Conservation (phyloP, 2,113 vertebrate species). For the cattle (Bos taurus) region ARS-UCD2.0 NC_037340.1:40040501-40041000, state of each 20-base stretch:
- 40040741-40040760: background rate
- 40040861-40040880: background rate
- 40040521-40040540: background rate
- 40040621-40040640: background rate
- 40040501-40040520: background rate
- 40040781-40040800: background rate
- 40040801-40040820: background rate
- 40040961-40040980: background rate
- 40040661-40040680: background rate
- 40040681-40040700: background rate
- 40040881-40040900: background rate
- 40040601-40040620: background rate
- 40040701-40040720: background rate
- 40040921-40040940: background rate
- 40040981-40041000: background rate
- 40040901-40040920: background rate
- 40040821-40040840: background rate
- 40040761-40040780: background rate
- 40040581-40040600: background rate
- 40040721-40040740: background rate
- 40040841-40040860: background rate
- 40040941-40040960: background rate
- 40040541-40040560: background rate
- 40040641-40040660: background rate
- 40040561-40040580: background rate